Conservation (phyloP, 1,140 invertebrate species). For the Lepidostoma basale region DNA sequence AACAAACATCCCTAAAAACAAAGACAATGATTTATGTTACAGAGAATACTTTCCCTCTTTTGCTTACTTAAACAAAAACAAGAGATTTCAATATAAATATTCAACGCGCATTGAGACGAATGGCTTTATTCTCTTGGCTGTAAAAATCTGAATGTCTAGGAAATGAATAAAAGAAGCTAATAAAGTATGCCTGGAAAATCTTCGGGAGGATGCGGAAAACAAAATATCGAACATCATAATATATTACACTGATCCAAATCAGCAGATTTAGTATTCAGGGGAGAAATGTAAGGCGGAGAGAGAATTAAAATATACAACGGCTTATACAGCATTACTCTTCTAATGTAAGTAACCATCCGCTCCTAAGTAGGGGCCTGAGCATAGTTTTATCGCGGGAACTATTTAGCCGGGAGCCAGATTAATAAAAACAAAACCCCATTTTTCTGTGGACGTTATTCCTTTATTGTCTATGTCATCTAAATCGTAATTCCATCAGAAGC, state of each 20-base stretch:
- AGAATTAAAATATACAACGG: too few species aligned
- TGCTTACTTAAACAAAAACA: conserved; percentile 23
- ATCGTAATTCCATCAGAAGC: too few species aligned
- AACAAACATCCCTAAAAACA: conserved; percentile 13
- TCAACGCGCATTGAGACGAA: conserved; percentile 9
- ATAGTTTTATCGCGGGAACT: too few species aligned
- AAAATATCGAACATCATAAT: conserved; percentile 11
- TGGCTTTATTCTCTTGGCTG: conserved; percentile 3
- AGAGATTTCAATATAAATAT: conserved; percentile 28
- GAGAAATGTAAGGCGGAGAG: too few species aligned
- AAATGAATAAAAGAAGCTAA: background rate
- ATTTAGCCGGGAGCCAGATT: too few species aligned
- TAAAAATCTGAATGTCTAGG: conserved; percentile 13
- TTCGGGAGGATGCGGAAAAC: background rate
- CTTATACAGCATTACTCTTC: too few species aligned
- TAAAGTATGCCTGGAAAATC: background rate
- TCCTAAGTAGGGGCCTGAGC: too few species aligned
- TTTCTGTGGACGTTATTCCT: too few species aligned
- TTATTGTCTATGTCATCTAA: too few species aligned
- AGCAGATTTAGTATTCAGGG: background rate
- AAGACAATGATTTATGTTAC: conserved; percentile 22
- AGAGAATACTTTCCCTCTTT: background rate
- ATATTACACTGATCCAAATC: conserved; percentile 1
- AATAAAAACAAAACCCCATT: too few species aligned
- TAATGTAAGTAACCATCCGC: too few species aligned